Conservation (phyloP, 2,888 invertebrate species). For the Acanthosoma haemorrhoidale region DNA sequence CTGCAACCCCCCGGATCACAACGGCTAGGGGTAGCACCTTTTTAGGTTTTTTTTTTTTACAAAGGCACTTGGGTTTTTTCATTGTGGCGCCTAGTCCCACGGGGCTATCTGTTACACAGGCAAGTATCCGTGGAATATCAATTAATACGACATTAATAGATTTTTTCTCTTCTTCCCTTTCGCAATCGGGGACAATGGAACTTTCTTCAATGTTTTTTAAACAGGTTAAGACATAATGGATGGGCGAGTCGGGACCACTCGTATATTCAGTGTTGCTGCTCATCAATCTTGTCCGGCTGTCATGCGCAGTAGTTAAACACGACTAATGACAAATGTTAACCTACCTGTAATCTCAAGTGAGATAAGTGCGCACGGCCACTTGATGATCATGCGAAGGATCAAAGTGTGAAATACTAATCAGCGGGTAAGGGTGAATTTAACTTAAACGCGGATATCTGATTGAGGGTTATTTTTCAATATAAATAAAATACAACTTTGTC, state of each 20-base stretch:
- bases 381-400: too few relatives aligned
- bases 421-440: too few relatives aligned
- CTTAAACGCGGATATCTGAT: too few relatives aligned
- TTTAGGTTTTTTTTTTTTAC: neutral
- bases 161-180: neutral
- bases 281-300: neutral
- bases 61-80: neutral
- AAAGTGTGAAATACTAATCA: too few relatives aligned
- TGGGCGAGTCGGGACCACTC: neutral
- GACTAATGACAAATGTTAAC: neutral
- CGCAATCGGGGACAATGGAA: too few relatives aligned
- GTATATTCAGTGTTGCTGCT: too few relatives aligned
- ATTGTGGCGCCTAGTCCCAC: neutral
- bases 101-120: neutral
- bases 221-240: neutral
- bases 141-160: neutral
- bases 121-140: conserved; percentile 1
- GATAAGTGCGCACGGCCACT: neutral
- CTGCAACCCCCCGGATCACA: neutral
- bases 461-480: too few relatives aligned
- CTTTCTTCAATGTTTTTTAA: neutral
- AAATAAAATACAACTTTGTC: too few relatives aligned
- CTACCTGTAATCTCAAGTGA: neutral
- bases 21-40: neutral
- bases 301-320: neutral